Evolutionary conservation across 1,140 invertebrate species (phyloP), one percentile per base, ranked within the genome.

Genomic region (Akabosia matsudoensis): DNA sequence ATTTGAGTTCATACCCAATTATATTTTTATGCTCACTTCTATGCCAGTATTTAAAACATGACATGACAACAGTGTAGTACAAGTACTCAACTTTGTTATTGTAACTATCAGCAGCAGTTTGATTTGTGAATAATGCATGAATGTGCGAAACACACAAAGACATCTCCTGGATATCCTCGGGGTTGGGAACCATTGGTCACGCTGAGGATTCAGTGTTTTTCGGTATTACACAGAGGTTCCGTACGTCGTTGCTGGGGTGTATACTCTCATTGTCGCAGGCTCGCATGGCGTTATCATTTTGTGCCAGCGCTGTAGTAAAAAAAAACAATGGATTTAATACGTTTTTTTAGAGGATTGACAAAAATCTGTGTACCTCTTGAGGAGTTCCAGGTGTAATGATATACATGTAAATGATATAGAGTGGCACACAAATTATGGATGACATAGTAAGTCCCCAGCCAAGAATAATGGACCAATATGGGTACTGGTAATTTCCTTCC

Each of bases 401-500:
- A 80, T 88, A 85, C 74, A 87, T 86, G 81, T 90, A 91, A 52
- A 90, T 82, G 80, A 89, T 88, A 74, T 91, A 90, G 72, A 86
- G 83, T 1, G 90, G 90, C 81, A 93, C 92, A 79, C 91, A 92
- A 18, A 88, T 82, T 76, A 92, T 87, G 1, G 92, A 92, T 1
- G 91, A 92, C 0, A 89, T 84, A 3, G 91, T 92, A 37, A 92
- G 88, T 2, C 87, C 79, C 90, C 92, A 92, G 0, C 92, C 92
- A 30, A 93, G 82, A 4, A 86, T 82, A 78, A 92, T 90, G 73
- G 90, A 90, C 88, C 89, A 90, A 81, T 85, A 82, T 0, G 92
- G 91, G 82, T 92, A 93, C 1, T 84, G 84, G 81, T 92, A 92
- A 33, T 87, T 84, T 45, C 89, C 86, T 80, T 89, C 88, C 52